phyloP scores from a whole-genome alignment of 2,888 invertebrate genomes.

The Rhorus exstirpatorius region DNA sequence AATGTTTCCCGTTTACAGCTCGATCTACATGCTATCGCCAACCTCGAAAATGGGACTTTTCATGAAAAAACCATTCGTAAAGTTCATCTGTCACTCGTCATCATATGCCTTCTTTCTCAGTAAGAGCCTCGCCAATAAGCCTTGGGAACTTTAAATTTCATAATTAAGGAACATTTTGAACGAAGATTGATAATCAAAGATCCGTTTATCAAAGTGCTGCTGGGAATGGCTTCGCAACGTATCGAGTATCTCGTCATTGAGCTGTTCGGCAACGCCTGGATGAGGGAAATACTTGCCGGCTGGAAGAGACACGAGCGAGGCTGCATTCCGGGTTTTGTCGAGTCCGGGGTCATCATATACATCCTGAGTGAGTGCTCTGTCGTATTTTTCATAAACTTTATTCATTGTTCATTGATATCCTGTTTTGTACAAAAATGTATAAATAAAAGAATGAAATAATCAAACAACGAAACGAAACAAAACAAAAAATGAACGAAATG shows the following conservation, averaged over 20 bases:
- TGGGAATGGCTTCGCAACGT: constrained; percentile 97
- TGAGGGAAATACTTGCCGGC: constrained; percentile 90
- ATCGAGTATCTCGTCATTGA: constrained; percentile 94
- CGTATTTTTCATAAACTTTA: not conserved
- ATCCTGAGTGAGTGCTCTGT: constrained; percentile 91
- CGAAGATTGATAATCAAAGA: constrained; percentile 29
- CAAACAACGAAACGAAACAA: too few species aligned
- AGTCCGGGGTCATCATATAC: constrained; percentile 94
- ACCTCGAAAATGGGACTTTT: constrained; percentile 95
- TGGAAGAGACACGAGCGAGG: constrained; percentile 94
- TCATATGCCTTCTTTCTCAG: constrained; percentile 98
- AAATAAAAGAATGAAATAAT: not conserved
- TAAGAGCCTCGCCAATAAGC: constrained; percentile 87
- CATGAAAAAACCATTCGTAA: constrained; percentile 99
- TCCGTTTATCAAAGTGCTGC: constrained; percentile 89
- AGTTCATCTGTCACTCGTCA: constrained; percentile 98
- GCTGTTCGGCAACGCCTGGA: constrained; percentile 92
- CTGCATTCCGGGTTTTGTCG: constrained; percentile 92
- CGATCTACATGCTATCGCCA: constrained; percentile 97
- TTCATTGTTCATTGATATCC: too few species aligned
- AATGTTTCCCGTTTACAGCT: constrained; percentile 97
- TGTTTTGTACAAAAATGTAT: too few species aligned
- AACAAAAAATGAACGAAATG: constrained; percentile 72
- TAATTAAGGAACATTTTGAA: constrained; percentile 24
- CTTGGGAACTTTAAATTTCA: not conserved